phyloP scores from a whole-genome alignment of 1,140 invertebrate genomes.

The Drosophila persimilis region DNA sequence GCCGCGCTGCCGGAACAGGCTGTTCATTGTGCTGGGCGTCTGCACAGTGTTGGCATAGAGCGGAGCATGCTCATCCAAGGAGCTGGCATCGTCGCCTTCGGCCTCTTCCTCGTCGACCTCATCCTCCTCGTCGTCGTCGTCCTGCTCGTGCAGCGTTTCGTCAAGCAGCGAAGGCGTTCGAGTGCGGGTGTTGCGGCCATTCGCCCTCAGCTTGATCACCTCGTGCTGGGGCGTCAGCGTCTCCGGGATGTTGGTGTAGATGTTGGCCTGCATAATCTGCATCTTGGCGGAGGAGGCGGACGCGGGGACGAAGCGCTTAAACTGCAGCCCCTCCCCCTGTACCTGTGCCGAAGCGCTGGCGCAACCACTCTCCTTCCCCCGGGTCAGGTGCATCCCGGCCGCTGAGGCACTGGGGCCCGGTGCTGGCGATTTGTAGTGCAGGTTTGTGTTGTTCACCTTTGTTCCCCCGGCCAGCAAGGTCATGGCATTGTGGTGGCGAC shows the following conservation, averaged over 20 bases:
- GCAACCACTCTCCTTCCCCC: too few species aligned
- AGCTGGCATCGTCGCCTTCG: slow-evolving; percentile 57
- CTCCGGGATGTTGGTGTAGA: slow-evolving; percentile 89
- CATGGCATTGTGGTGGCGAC: slow-evolving; percentile 85
- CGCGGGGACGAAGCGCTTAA: slow-evolving; percentile 58
- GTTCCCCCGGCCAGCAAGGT: slow-evolving; percentile 87
- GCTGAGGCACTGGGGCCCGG: slow-evolving; percentile 34
- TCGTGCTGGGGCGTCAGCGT: slow-evolving; percentile 87
- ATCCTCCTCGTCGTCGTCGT: slow-evolving; percentile 52
- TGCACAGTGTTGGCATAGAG: slow-evolving; percentile 75
- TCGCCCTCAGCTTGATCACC: slow-evolving; percentile 83
- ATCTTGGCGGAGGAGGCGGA: slow-evolving; percentile 58
- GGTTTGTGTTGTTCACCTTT: slow-evolving; percentile 91
- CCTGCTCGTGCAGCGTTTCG: slow-evolving; percentile 83
- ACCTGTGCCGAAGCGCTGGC: too few species aligned
- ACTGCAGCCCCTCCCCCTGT: slow-evolving; percentile 43
- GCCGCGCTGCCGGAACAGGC: slow-evolving; percentile 25
- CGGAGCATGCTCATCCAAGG: slow-evolving; percentile 62
- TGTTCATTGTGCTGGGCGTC: slow-evolving; percentile 35
- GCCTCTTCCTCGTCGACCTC: slow-evolving; percentile 25
- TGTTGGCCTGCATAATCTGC: slow-evolving; percentile 86
- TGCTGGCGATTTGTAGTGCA: slow-evolving; percentile 75
- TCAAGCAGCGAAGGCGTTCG: slow-evolving; percentile 75
- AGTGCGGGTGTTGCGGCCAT: slow-evolving; percentile 27
- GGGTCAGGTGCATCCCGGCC: too few species aligned